Conservation (phyloP, 1,140 invertebrate genomes). For the Calliphora vicina region DNA sequence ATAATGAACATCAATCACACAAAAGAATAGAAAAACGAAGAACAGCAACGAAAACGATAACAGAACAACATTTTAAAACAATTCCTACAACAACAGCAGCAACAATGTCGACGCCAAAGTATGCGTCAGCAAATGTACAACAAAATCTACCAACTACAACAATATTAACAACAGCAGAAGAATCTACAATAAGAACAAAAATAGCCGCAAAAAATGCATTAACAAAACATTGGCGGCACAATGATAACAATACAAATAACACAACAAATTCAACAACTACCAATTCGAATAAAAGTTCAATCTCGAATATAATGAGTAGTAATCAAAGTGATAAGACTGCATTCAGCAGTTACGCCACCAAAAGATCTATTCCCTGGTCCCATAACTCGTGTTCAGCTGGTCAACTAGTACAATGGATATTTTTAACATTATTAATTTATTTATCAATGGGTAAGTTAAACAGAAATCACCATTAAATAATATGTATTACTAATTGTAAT, state of each 20-base stretch:
- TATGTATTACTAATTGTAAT: too few species aligned
- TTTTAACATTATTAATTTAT: conserved; percentile 58
- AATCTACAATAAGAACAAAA: conserved; percentile 19
- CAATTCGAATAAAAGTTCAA: neutral
- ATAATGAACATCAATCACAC: conserved; percentile 42
- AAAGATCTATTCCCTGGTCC: neutral
- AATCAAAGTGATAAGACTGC: neutral
- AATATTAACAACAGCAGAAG: neutral
- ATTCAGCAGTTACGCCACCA: neutral
- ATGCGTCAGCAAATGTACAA: conserved; percentile 21
- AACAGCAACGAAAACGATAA: conserved; percentile 38
- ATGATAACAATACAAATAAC: neutral
- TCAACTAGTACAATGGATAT: conserved; percentile 53
- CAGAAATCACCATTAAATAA: too few species aligned
- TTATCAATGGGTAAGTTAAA: conserved; percentile 56
- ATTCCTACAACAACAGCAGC: conserved; percentile 40
- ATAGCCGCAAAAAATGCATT: neutral
- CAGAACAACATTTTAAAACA: conserved; percentile 41
- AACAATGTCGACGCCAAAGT: neutral
- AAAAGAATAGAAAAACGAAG: conserved; percentile 40
- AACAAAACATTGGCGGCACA: neutral
- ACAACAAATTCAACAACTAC: neutral
- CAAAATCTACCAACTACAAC: neutral
- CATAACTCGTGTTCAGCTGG: neutral
- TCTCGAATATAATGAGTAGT: too few species aligned